Evolutionary conservation across 2,888 invertebrate genomes (phyloP).

Genomic region (Alitta virens): DNA sequence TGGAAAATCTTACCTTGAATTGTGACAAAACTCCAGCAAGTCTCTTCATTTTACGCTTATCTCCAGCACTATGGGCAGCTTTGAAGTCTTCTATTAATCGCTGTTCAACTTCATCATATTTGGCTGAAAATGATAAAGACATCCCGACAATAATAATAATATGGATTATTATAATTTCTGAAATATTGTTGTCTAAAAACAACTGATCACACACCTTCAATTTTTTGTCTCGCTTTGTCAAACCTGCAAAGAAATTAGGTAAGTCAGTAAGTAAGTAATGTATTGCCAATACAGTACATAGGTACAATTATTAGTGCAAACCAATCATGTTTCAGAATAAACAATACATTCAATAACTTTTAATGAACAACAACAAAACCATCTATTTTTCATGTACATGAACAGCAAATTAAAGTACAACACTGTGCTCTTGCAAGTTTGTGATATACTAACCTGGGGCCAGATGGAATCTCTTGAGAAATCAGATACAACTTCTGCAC

Average conservation of each 20-base stretch:
- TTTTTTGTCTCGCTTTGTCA: slow-evolving; percentile 46
- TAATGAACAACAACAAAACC: neutral
- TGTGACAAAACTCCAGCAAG: slow-evolving; percentile 88
- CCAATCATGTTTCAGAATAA: too few relatives aligned
- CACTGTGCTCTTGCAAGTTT: too few relatives aligned
- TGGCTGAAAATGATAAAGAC: slow-evolving; percentile 59
- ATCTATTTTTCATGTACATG: neutral
- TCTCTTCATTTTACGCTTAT: slow-evolving; percentile 86
- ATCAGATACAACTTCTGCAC: slow-evolving; percentile 95
- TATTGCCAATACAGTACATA: too few relatives aligned
- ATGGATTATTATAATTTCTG: too few relatives aligned
- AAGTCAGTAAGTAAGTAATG: too few relatives aligned
- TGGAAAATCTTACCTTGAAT: slow-evolving; percentile 74
- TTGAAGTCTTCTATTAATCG: slow-evolving; percentile 90
- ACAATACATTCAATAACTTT: too few relatives aligned
- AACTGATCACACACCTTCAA: slow-evolving; percentile 36
- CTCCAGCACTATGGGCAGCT: slow-evolving; percentile 74
- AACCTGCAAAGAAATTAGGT: slow-evolving; percentile 37
- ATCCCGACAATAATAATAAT: too few relatives aligned
- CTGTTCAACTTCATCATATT: slow-evolving; percentile 54
- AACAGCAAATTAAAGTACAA: too few relatives aligned
- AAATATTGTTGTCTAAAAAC: neutral
- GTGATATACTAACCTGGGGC: slow-evolving; percentile 61
- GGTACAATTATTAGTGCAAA: too few relatives aligned
- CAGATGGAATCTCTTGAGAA: slow-evolving; percentile 82